These are phyloP conservation scores for Anthrax anthrax DNA, from an alignment of 2,888 invertebrate species.

Conservation along the genomic window DNA sequence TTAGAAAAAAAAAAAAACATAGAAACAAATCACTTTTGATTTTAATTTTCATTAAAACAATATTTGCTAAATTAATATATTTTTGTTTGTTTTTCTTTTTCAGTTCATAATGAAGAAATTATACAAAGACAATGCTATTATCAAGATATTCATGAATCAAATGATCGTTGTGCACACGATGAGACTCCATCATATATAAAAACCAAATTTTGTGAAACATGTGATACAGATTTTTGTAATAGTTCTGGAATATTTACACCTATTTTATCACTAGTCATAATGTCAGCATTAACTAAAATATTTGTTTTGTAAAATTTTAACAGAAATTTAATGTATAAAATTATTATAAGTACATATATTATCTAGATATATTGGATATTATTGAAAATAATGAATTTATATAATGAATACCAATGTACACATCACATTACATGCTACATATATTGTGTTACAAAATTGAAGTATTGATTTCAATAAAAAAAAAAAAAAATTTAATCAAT, in stretches of 20 bases:
- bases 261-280: constrained; percentile 18
- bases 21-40: too few species aligned
- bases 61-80: too few species aligned
- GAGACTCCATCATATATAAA: constrained; percentile 31
- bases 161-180: constrained; percentile 29
- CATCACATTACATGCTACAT: too few species aligned
- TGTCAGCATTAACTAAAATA: constrained; percentile 9
- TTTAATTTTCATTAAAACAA: too few species aligned
- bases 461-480: too few species aligned
- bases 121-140: constrained; percentile 33
- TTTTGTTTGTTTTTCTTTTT: constrained; percentile 9
- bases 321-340: not conserved
- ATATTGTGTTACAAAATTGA: too few species aligned
- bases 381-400: too few species aligned
- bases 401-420: too few species aligned
- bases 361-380: too few species aligned
- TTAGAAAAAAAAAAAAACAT: too few species aligned
- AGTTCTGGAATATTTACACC: constrained; percentile 21
- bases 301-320: constrained; percentile 6
- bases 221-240: constrained; percentile 32
- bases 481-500: too few species aligned
- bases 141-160: constrained; percentile 29
- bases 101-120: constrained; percentile 33
- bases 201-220: constrained; percentile 32
- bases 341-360: not conserved